A percentile compares a stretch with the other conserved stretches of the same genome.
Conservation (phyloP, 53 echinoderm and acorn worm genomes). For the Echinometra lucunter region DNA sequence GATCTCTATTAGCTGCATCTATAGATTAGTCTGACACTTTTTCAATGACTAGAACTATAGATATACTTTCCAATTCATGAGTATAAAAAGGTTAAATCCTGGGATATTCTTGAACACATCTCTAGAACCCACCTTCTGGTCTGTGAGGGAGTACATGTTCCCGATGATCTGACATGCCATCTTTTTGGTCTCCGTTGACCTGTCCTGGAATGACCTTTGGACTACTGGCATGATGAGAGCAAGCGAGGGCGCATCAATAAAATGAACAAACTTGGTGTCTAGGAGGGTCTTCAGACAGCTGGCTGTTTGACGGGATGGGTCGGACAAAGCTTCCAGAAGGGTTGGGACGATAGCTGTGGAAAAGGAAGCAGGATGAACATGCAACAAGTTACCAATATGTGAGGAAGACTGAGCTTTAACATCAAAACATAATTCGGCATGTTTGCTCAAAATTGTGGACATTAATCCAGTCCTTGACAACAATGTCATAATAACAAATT, state of each 20-base stretch:
- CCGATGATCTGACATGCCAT: slow-evolving; percentile 99
- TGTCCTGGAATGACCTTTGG: slow-evolving; percentile 91
- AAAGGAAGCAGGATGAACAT: neutral
- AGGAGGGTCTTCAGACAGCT: slow-evolving; percentile 86
- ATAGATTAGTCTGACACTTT: too few species aligned
- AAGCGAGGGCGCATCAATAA: slow-evolving; percentile 98
- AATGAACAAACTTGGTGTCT: slow-evolving; percentile 98
- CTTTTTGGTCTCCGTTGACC: slow-evolving; percentile 94
- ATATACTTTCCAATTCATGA: too few species aligned
- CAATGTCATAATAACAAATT: too few species aligned
- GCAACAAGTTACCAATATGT: too few species aligned
- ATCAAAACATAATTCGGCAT: too few species aligned
- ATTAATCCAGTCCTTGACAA: too few species aligned
- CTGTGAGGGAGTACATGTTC: slow-evolving; percentile 99
- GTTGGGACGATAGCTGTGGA: slow-evolving; percentile 92
- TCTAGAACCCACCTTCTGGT: slow-evolving; percentile 84
- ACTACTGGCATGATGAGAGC: slow-evolving; percentile 99
- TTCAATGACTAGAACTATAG: too few species aligned
- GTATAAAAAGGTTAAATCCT: too few species aligned
- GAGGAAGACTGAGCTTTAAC: too few species aligned
- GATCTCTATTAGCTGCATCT: too few species aligned
- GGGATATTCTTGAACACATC: too few species aligned
- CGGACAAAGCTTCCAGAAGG: slow-evolving; percentile 90
- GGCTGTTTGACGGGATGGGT: slow-evolving; percentile 89
- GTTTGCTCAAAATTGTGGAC: too few species aligned